phyloP scores from a whole-genome alignment of 2,797 vertebrate genomes.

The Melanotaenia pygmaea region DNA sequence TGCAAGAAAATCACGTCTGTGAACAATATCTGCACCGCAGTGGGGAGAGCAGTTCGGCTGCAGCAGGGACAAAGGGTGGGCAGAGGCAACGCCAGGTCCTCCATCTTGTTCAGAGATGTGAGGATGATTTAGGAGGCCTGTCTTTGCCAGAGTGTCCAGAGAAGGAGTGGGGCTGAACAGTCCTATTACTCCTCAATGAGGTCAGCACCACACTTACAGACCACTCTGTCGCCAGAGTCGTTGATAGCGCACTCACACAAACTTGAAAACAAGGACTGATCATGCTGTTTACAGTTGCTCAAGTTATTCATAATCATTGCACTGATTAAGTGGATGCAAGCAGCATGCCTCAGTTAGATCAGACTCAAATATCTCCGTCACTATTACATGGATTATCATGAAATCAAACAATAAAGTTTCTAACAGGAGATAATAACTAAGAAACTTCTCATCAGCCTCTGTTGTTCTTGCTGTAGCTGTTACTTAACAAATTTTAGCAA shows the following conservation, averaged over 20 bases:
- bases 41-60: constrained; percentile 34
- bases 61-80: constrained; percentile 47
- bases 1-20: constrained; percentile 52
- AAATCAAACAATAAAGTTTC: not conserved
- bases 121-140: constrained; percentile 77
- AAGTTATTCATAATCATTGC: not conserved
- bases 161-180: constrained; percentile 69
- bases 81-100: constrained; percentile 56
- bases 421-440: not conserved
- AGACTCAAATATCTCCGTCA: not conserved
- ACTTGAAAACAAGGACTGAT: constrained; percentile 1
- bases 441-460: not conserved
- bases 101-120: constrained; percentile 74
- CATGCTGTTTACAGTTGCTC: not conserved
- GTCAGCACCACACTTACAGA: constrained; percentile 32
- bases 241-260: not conserved
- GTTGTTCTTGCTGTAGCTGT: not conserved
- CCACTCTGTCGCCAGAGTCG: constrained; percentile 45
- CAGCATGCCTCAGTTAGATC: not conserved
- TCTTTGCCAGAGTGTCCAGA: constrained; percentile 63
- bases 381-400: not conserved
- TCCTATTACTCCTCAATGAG: constrained; percentile 76
- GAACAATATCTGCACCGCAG: constrained; percentile 40
- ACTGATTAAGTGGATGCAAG: not conserved
- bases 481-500: not conserved